Evolutionary conservation across 2,888 invertebrate genomes (phyloP).

Genomic region (Chloromyia formosa): DNA sequence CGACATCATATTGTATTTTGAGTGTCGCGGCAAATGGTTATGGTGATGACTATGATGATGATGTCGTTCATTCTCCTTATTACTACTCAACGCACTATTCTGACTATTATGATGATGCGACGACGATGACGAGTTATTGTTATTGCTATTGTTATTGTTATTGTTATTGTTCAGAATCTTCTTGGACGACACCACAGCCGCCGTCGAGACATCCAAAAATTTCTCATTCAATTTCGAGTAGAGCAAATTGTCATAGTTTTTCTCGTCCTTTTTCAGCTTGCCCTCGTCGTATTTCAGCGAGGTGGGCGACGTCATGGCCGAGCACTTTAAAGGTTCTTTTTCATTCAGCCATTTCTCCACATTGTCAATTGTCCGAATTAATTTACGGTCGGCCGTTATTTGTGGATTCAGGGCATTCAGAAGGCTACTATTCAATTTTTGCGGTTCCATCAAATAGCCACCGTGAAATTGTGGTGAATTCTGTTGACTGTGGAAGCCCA

Average conservation of each 20-base stretch:
- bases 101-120: conserved; percentile 25
- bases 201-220: conserved; percentile 32
- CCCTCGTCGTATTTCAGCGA: conserved; percentile 46
- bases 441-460: conserved; percentile 54
- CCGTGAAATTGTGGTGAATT: conserved; percentile 58
- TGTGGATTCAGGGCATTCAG: conserved; percentile 56
- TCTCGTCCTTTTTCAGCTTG: conserved; percentile 58
- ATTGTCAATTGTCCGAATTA: conserved; percentile 59
- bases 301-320: neutral
- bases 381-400: conserved; percentile 54
- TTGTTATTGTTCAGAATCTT: conserved; percentile 46
- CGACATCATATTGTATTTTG: conserved; percentile 48
- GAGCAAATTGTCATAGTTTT: conserved; percentile 61
- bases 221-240: conserved; percentile 62
- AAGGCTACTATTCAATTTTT: conserved; percentile 57
- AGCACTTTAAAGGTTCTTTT: conserved; percentile 52
- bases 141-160: conserved; percentile 40
- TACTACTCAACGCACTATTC: conserved; percentile 41
- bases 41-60: conserved; percentile 52
- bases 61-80: conserved; percentile 52
- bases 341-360: conserved; percentile 67
- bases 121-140: neutral
- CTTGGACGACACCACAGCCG: conserved; percentile 39
- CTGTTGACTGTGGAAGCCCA: conserved; percentile 51
- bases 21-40: conserved; percentile 51